These are phyloP conservation scores for Musca domestica DNA, from an alignment of 1,140 invertebrate species.

Conservation along the genomic window DNA sequence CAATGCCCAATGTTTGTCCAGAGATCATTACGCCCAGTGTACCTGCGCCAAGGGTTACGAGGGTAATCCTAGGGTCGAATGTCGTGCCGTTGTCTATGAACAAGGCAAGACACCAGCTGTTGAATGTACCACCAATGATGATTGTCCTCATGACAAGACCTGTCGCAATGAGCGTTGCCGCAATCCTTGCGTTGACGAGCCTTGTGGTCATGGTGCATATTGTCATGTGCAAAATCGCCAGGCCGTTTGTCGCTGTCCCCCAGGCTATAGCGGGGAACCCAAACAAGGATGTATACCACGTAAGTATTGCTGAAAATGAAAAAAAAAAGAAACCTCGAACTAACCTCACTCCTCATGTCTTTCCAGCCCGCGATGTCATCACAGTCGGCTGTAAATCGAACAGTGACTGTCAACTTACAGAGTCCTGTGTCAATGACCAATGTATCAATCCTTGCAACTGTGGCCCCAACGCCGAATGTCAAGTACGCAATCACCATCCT, in stretches of 20 bases:
- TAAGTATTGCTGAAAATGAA: slow-evolving; percentile 61
- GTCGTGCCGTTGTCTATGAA: slow-evolving; percentile 56
- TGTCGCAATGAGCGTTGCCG: slow-evolving; percentile 74
- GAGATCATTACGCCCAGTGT: slow-evolving; percentile 74
- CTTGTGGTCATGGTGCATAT: slow-evolving; percentile 74
- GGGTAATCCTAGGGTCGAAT: slow-evolving; percentile 81
- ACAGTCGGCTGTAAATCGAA: slow-evolving; percentile 73
- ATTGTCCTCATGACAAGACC: slow-evolving; percentile 70
- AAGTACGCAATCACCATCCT: slow-evolving; percentile 76
- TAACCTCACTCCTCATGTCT: neutral
- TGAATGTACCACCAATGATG: slow-evolving; percentile 74
- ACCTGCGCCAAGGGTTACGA: slow-evolving; percentile 74
- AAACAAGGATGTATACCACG: slow-evolving; percentile 70
- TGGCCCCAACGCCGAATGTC: slow-evolving; percentile 76
- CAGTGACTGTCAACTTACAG: slow-evolving; percentile 72
- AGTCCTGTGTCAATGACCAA: slow-evolving; percentile 74
- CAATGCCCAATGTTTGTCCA: slow-evolving; percentile 78
- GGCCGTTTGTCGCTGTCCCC: slow-evolving; percentile 76
- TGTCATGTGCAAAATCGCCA: slow-evolving; percentile 75
- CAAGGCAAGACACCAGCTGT: slow-evolving; percentile 55
- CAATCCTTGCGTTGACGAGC: slow-evolving; percentile 70
- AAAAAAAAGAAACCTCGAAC: neutral
- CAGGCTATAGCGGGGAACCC: slow-evolving; percentile 74
- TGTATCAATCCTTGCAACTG: slow-evolving; percentile 84
- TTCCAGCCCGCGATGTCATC: slow-evolving; percentile 57